phyloP scores from a whole-genome alignment of 2,888 invertebrate species.

The Acronicta psi region DNA sequence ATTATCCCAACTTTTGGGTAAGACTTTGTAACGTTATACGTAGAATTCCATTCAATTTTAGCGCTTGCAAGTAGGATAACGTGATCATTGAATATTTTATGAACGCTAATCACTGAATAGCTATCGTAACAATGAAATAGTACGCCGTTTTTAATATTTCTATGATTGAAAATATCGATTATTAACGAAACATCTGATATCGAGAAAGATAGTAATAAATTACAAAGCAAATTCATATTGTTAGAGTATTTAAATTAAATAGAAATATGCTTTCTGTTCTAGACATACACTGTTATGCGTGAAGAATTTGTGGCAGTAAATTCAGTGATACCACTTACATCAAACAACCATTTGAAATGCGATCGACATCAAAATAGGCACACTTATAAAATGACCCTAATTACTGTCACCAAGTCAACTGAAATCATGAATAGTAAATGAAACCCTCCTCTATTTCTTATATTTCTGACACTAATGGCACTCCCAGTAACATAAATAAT shows the following conservation, averaged over 20 bases:
- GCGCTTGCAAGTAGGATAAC: constrained; percentile 57
- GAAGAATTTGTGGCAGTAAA: background rate
- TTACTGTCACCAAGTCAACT: constrained; percentile 71
- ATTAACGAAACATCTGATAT: constrained; percentile 58
- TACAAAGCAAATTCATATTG: constrained; percentile 49
- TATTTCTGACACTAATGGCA: constrained; percentile 18
- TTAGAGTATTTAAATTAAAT: background rate
- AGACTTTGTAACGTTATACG: constrained; percentile 40
- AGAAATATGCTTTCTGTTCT: too few species aligned
- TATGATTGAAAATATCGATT: constrained; percentile 71
- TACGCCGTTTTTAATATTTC: constrained; percentile 68
- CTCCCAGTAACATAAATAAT: constrained; percentile 34
- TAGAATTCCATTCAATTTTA: constrained; percentile 28
- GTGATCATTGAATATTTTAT: constrained; percentile 64
- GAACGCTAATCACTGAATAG: constrained; percentile 49
- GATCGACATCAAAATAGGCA: constrained; percentile 68
- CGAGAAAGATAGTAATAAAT: constrained; percentile 39
- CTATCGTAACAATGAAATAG: constrained; percentile 67
- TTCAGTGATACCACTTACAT: too few species aligned
- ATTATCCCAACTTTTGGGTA: constrained; percentile 69
- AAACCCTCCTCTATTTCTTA: background rate
- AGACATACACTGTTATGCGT: background rate
- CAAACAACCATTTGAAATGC: constrained; percentile 19
- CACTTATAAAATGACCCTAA: constrained; percentile 45
- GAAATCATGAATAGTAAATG: constrained; percentile 43